Base-by-base conservation (phyloP, 2,113 vertebrate species). In the Marcusenius ussheri region DNA sequence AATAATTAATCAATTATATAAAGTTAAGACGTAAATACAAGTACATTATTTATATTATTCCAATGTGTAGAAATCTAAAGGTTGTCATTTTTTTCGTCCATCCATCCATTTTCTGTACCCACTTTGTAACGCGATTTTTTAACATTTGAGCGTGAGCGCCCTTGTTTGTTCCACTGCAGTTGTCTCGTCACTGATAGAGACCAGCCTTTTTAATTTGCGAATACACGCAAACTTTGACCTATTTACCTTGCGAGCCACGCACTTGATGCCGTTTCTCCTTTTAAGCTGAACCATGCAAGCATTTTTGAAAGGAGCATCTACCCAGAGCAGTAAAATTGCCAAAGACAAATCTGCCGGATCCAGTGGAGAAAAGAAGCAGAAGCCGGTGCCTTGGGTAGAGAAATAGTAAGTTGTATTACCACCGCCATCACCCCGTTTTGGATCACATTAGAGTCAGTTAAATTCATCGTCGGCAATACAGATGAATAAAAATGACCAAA, bases 351-450 rank as follows among this genome's bases (percentile, higher is more conserved):
- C 94, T 27, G 94, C 96, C 0, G 97, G 96, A 39, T 92, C 94
- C 91, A 96, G 96, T 87, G 94, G 96, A 46, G 98, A 99, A 89
- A 98, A 96, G 93, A 97, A 94, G 88, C 91, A 90, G 90, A 98
- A 93, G 87, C 94, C 96, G 5, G 66, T 98, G 11, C 98, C 98
- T 0, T 99, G 98, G 98, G 98, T 99, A 85, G 98, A 99, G 93
- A 99, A 99, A 96, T 99, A 99, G 98, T 99, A 97, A 96, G 97
- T 93, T 50, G 0, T 27, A 39, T 45, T 19, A 39, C 5, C 24
- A 84, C 31, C 50, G 19, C 5, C 1, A 31, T 13, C n/a, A 87
- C 27, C 35, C 77, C 35, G 35, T 42, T 46, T 24, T 83, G 17
- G 80, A 24, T 45, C 19, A 8, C 42, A 42, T 80, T 39, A 0